Base-by-base conservation (phyloP, 2,888 invertebrate genomes). In the Falcaria lacertinaria region DNA sequence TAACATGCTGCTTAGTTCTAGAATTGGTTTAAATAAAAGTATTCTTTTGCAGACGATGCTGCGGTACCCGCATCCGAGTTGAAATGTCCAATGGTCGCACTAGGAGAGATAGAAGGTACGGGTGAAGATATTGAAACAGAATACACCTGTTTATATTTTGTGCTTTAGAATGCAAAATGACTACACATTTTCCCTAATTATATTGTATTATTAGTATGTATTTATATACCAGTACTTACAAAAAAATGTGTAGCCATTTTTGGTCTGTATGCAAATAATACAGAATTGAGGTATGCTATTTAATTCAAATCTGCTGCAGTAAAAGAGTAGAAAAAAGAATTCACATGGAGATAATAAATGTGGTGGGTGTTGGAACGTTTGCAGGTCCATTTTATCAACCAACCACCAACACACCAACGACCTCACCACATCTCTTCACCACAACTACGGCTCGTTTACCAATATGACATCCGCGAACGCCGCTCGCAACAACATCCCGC, bases 71-170 rank as follows among this genome's bases (percentile, higher is more conserved):
- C 67, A 95, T 97, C 41, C 92, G 97, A 49, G 97, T 97, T 13
- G 97, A 97, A 88, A 97, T 97, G 97, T 97, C 97, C 0, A 96
- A 95, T 52, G 97, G 97, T 0, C 91, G 96, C 60, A 95, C 95
- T 40, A 90, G 96, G 41, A 92, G 92, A 58, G 94, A 93, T 43
- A 93, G 93, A 45, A 92, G 92, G 52, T 84, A 80, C 51, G 71
- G 70, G n/a, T n/a, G n/a, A n/a, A n/a, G 17, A 69, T 67, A 69
- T 74, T 16, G 11, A 33, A 28, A 32, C 13, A 15, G 39, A 33
- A 35, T 41, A 37, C 47, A 42, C 45, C 34, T 38, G 33, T 43
- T 47, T 42, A 22, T 41, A 32, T 22, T 44, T 47, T 43, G 17
- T 16, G 32, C 8, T 40, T 17, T 33, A 17, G 32, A 39, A 16